Conservation (phyloP, 92 coral and sea anemone genomes). For the Palythoa grandis region DNA sequence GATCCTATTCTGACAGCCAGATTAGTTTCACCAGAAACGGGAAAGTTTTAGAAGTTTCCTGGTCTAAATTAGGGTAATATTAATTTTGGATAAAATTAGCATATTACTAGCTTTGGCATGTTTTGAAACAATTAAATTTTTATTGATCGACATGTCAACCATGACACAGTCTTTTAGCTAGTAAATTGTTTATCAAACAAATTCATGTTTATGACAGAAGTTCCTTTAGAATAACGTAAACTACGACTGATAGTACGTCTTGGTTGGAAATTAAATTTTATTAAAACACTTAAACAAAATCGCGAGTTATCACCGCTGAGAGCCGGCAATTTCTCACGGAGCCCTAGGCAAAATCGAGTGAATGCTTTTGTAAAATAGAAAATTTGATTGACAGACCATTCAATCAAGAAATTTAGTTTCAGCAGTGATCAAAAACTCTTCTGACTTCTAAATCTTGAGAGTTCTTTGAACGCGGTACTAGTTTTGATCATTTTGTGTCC, state of each 20-base stretch:
- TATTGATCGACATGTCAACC: slow-evolving; percentile 28
- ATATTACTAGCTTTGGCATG: not conserved
- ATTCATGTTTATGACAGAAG: not conserved
- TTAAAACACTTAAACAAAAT: not conserved
- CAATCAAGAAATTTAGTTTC: not conserved
- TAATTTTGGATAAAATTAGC: slow-evolving; percentile 1
- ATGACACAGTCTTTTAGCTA: not conserved
- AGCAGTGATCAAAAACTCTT: not conserved
- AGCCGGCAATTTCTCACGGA: not conserved
- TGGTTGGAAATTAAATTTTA: not conserved
- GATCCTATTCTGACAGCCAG: not conserved
- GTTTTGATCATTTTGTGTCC: not conserved
- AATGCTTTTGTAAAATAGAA: not conserved
- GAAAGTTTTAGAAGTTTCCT: not conserved
- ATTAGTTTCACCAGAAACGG: not conserved
- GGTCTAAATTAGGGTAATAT: not conserved
- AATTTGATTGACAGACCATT: not conserved
- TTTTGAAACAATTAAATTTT: slow-evolving; percentile 15
- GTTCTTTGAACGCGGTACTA: not conserved
- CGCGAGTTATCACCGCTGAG: not conserved
- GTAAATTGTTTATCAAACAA: not conserved
- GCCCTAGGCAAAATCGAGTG: not conserved
- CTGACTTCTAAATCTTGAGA: not conserved
- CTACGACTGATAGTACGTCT: not conserved
- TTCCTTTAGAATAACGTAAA: not conserved